Base-by-base conservation (phyloP, 2,113 vertebrate species). In the Python bivittatus region DNA sequence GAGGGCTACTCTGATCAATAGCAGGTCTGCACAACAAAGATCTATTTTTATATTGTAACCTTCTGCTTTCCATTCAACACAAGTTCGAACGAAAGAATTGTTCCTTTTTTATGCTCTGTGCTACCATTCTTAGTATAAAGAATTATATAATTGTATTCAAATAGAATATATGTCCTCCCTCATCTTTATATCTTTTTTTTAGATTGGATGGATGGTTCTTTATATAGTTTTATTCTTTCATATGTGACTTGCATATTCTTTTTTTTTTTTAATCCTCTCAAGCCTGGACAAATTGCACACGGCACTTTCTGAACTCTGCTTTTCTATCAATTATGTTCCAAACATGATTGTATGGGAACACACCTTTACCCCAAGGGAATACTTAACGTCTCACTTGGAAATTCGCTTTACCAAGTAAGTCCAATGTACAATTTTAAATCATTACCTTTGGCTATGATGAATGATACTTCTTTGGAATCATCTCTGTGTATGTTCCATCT, bases 211-310 rank as follows among this genome's bases (percentile, higher is more conserved):
- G 48, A 53, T 89, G 56, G 1, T 10, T 68, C 33, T 64, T 5
- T 84, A 93, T 79, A 68, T 68, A 9, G 38, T 91, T 92, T 53
- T 88, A 0, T 44, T 0, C 79, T 95, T 93, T 92, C 53, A 92
- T 94, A 0, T 58, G 88, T 52, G 2, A 79, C 93, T 0, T 97
- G 7, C 64, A 89, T 92, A 38, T 91, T 10, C 7, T 56, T 91
- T 64, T 90, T 38, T 52, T 27, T 52, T 92, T 68, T 38, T 53
- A 7, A 44, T 48, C 27, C 96, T 79, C 94, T 92, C 89, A 97
- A 99, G 99, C 97, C 98, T 99, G 97, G 99, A 99, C 97, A 99
- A 99, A 97, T 98, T 99, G 96, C 99, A 99, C 98, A 99, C 99
- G 57, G 99, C 99, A 60, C 98, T 99, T 97, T 99, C 99, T 58